Evolutionary conservation across 2,888 invertebrate genomes (phyloP), one percentile per base, ranked within the genome.

Genomic region (Lithophane ornitopus): DNA sequence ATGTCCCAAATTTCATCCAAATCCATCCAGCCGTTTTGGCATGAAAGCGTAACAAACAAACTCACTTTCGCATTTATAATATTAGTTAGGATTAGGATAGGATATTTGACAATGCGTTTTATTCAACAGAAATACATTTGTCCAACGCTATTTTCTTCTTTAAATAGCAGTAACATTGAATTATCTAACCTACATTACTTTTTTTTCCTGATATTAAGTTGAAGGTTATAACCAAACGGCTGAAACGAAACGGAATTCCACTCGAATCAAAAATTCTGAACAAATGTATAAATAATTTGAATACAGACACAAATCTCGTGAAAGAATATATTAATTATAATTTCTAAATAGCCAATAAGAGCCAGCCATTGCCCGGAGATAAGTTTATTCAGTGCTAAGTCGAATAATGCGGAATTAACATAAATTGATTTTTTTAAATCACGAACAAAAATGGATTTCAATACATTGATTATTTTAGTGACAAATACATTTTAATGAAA

Each of bases 251-350:
- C 73, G 58, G 80, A 82, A 80, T 76, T 74, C 70, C 66, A 66
- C 80, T 54, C 14, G 66, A 58, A 80, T 80, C 8, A 72, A 4
- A 46, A 68, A 76, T 76, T 71, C 66, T 44, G 62, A 59, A 65
- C 52, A 19, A 54, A 66, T 44, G 59, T 28, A 39, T 26, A 58
- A 58, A 71, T 9, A 52, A 71, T 72, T 76, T 69, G 28, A 65
- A 82, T 68, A 67, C 68, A 72, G 77, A 73, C 75, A 63, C 70
- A 72, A 87, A 76, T 82, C 77, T 67, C 78, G 84, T 87, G 78
- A 72, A 73, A 34, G 83, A 85, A 87, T 87, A 86, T 65, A 71
- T 87, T 77, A 79, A 82, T 84, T 80, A 74, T 82, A 87, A 87
- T 85, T 87, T 82, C 22, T 62, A 87, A 85, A 80, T 66, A 75